A percentile compares a stretch with the other conserved stretches of the same genome.
Evolutionary conservation across 2,113 vertebrate genomes (phyloP).

Genomic region (Diglossa brunneiventris): DNA sequence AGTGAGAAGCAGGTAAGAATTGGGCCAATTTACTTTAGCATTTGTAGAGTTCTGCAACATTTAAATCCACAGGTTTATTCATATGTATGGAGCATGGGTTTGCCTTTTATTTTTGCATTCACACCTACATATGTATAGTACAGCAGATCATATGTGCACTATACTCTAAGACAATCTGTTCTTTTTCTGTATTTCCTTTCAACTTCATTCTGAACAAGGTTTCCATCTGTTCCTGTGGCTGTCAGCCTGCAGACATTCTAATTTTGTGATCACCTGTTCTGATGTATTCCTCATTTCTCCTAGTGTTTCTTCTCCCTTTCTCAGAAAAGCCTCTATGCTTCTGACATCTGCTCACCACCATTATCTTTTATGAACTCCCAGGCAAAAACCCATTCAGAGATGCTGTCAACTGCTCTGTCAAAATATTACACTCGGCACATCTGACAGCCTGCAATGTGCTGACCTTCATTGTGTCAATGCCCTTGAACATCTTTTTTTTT

Average conservation of each 20-base stretch:
- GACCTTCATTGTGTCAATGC: neutral
- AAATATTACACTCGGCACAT: neutral
- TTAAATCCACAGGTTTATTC: neutral
- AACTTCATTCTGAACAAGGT: neutral
- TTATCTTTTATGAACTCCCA: constrained; percentile 29
- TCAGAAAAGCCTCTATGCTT: constrained; percentile 1
- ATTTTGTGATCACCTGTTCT: constrained; percentile 51
- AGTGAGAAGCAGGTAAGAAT: neutral
- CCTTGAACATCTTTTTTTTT: neutral
- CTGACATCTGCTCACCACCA: constrained; percentile 25
- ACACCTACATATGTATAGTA: neutral
- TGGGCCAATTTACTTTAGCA: neutral
- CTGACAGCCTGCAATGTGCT: neutral
- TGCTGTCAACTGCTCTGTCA: neutral
- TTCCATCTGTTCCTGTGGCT: constrained; percentile 35
- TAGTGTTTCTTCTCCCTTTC: neutral
- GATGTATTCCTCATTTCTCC: constrained; percentile 5
- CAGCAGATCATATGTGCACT: neutral
- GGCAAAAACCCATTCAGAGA: constrained; percentile 23
- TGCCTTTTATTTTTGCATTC: constrained; percentile 8
- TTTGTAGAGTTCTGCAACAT: neutral
- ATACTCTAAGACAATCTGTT: neutral
- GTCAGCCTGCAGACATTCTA: constrained; percentile 41
- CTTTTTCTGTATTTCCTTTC: constrained; percentile 32
- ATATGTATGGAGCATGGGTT: neutral